Percentiles rank a stretch among this genome's conserved stretches.
phyloP scores from a whole-genome alignment of 2,797 vertebrate species.

The Cossypha caffra region DNA sequence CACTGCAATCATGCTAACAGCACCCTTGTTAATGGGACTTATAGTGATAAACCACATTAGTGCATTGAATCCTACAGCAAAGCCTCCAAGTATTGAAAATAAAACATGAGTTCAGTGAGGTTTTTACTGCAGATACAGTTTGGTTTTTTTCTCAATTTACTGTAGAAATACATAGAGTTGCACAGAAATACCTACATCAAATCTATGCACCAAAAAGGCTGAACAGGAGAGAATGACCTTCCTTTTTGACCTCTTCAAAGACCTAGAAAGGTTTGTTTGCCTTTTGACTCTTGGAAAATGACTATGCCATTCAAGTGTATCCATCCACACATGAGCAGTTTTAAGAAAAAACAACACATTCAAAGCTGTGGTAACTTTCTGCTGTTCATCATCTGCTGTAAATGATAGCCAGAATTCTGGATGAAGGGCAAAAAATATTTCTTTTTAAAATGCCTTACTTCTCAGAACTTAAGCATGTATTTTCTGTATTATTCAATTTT shows the following conservation, averaged over 20 bases:
- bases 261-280: neutral
- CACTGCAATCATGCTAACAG: neutral
- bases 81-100: neutral
- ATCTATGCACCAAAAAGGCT: neutral
- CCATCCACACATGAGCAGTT: neutral
- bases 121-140: neutral
- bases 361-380: neutral
- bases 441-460: neutral
- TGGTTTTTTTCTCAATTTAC: neutral
- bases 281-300: neutral
- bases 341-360: neutral
- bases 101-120: neutral
- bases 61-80: neutral
- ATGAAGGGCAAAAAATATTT: neutral
- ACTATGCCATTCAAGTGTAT: accelerated
- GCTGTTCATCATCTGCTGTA: neutral
- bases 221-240: neutral
- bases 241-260: neutral
- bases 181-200: neutral
- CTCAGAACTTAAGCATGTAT: neutral
- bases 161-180: neutral
- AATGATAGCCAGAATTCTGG: neutral
- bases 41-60: neutral
- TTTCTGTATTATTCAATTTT: neutral
- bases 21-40: neutral